phyloP scores from a whole-genome alignment of 2,797 vertebrate species.

The Ctenopoma multispine region DNA sequence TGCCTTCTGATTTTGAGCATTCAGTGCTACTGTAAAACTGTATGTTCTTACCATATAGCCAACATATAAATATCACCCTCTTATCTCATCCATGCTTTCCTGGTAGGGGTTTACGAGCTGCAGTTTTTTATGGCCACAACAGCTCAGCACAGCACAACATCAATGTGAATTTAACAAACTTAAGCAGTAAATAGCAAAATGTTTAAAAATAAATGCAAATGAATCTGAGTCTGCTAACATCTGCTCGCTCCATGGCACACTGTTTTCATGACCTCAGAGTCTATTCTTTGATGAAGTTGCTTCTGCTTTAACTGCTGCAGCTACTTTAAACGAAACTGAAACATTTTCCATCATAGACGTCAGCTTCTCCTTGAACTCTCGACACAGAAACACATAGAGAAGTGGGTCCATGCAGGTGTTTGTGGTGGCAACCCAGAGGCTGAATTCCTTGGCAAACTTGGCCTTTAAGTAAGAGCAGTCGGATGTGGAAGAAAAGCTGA shows the following conservation, averaged over 20 bases:
- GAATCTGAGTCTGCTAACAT: not conserved
- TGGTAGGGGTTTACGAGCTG: conserved; percentile 12
- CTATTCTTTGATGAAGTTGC: not conserved
- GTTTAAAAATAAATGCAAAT: not conserved
- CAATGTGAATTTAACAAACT: not conserved
- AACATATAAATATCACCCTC: not conserved
- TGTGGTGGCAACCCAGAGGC: conserved; percentile 83
- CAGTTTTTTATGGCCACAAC: not conserved
- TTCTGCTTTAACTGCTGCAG: not conserved
- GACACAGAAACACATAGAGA: conserved; percentile 88
- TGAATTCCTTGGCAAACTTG: conserved; percentile 84
- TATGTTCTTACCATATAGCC: not conserved
- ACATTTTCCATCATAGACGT: conserved; percentile 45
- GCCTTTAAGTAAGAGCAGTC: conserved; percentile 28
- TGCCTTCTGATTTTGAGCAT: not conserved
- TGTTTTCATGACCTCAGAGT: not conserved
- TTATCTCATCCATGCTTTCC: conserved; percentile 30
- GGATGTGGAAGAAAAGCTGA: conserved; percentile 17
- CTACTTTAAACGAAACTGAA: not conserved
- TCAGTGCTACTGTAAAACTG: not conserved
- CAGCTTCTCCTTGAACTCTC: conserved; percentile 75
- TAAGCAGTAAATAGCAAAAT: not conserved
- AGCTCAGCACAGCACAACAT: not conserved
- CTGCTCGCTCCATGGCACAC: not conserved
- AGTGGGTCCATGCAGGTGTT: conserved; percentile 91